Evolutionary conservation across 2,888 invertebrate species (phyloP).

Genomic region (Flabesymbios commensalis): DNA sequence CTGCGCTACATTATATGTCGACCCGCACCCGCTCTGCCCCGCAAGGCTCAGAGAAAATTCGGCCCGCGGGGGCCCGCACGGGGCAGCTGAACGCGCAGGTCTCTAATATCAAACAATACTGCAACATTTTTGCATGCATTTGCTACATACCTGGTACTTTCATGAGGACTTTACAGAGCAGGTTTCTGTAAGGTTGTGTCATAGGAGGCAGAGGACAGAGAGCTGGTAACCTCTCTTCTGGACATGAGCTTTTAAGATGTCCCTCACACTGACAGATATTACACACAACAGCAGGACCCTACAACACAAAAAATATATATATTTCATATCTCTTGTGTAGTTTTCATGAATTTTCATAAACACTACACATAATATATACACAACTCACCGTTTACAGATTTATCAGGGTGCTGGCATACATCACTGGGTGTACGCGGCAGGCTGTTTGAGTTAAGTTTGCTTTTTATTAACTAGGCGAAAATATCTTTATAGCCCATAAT

Average conservation of each 20-base stretch:
- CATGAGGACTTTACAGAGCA: slow-evolving; percentile 54
- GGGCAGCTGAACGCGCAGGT: slow-evolving; percentile 56
- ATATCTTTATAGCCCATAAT: too few relatives aligned
- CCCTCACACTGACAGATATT: slow-evolving; percentile 64
- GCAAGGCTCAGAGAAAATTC: too few relatives aligned
- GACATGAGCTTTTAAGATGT: slow-evolving; percentile 64
- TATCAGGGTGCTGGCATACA: too few relatives aligned
- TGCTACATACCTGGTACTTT: slow-evolving; percentile 56
- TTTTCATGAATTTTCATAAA: neutral
- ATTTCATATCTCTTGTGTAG: neutral
- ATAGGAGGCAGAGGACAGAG: slow-evolving; percentile 59
- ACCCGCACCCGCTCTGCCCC: too few relatives aligned
- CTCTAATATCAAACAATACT: too few relatives aligned
- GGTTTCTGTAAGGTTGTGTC: slow-evolving; percentile 44
- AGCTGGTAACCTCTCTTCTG: slow-evolving; percentile 63
- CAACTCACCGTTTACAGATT: neutral
- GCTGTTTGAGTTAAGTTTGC: too few relatives aligned
- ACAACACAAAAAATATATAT: neutral
- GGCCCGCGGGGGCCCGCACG: too few relatives aligned
- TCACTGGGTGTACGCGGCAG: too few relatives aligned
- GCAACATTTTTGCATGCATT: too few relatives aligned
- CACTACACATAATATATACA: slow-evolving; percentile 1
- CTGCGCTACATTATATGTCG: too few relatives aligned
- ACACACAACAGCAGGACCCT: slow-evolving; percentile 61
- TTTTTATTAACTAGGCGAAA: too few relatives aligned